Evolutionary conservation across 2,888 invertebrate genomes (phyloP).

Genomic region (Drosophila recens): DNA sequence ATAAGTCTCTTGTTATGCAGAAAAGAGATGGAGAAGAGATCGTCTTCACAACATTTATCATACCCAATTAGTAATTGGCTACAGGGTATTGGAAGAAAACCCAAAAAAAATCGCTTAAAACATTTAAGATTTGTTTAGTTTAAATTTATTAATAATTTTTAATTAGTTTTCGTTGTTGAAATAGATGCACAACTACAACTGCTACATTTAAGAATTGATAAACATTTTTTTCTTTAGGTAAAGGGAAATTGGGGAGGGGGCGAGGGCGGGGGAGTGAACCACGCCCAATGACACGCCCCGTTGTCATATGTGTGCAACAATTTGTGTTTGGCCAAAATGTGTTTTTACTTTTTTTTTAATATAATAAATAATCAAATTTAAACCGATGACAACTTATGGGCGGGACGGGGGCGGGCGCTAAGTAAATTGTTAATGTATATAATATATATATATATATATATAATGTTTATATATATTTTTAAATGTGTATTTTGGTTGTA

Average conservation of each 20-base stretch:
- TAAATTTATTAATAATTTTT: conserved; percentile 58
- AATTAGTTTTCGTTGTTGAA: conserved; percentile 76
- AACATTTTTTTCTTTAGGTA: conserved; percentile 37
- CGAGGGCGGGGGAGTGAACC: conserved; percentile 12
- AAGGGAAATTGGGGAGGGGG: conserved; percentile 3
- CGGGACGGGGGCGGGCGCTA: conserved; percentile 33
- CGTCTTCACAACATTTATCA: too few species aligned
- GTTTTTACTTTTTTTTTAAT: conserved; percentile 25
- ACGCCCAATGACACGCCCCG: conserved; percentile 55
- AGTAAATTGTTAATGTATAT: conserved; percentile 44
- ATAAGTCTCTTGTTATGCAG: too few species aligned
- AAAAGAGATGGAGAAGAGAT: too few species aligned
- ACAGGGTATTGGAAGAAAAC: conserved; percentile 11
- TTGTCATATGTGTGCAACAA: conserved; percentile 75
- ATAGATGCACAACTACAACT: conserved; percentile 64
- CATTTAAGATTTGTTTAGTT: conserved; percentile 18
- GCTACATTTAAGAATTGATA: conserved; percentile 59
- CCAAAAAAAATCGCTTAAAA: conserved; percentile 16
- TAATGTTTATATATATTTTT: conserved; percentile 45
- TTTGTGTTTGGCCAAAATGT: conserved; percentile 69
- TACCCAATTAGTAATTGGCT: not conserved
- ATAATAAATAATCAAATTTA: conserved; percentile 68
- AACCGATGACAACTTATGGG: conserved; percentile 67
- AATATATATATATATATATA: conserved; percentile 27
- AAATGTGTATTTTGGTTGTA: conserved; percentile 25